Conservation (phyloP, 1,140 invertebrate species). For the Anagrus nilaparvatae region DNA sequence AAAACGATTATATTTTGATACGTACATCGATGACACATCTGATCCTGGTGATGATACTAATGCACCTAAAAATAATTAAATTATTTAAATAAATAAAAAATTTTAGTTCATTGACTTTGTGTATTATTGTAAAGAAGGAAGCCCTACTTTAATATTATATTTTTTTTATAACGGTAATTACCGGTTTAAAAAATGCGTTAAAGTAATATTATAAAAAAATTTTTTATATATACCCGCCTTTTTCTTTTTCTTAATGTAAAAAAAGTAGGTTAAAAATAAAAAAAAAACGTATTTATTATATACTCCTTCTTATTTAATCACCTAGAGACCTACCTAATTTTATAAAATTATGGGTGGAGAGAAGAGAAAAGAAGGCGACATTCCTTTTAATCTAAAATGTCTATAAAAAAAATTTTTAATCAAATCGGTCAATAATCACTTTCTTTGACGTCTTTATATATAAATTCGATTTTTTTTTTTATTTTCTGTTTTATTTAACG, state of each 20-base stretch:
- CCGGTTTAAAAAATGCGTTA: slow-evolving; percentile 20
- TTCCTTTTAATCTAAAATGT: no score
- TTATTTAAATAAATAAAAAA: background rate
- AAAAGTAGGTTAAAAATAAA: no score
- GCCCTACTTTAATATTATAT: slow-evolving; percentile 8
- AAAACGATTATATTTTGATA: slow-evolving; percentile 70
- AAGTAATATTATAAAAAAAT: background rate
- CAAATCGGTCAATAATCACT: slow-evolving; percentile 18
- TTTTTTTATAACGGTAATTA: slow-evolving; percentile 31
- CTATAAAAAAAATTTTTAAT: background rate
- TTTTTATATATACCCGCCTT: background rate
- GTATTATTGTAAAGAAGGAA: background rate
- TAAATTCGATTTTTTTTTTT: background rate
- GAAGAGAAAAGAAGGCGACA: no score
- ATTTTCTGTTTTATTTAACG: background rate
- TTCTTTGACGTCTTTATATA: slow-evolving; percentile 22
- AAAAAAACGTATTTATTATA: background rate
- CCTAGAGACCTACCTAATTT: slow-evolving; percentile 33
- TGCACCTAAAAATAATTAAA: slow-evolving; percentile 28
- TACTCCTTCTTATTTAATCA: slow-evolving; percentile 19
- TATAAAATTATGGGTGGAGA: slow-evolving; percentile 16
- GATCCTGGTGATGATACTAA: slow-evolving; percentile 32
- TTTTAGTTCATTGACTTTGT: background rate
- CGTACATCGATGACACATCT: slow-evolving; percentile 55
- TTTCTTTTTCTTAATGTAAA: slow-evolving; percentile 1